Conservation (phyloP, 2,797 vertebrate genomes). For the Esox lucius region DNA sequence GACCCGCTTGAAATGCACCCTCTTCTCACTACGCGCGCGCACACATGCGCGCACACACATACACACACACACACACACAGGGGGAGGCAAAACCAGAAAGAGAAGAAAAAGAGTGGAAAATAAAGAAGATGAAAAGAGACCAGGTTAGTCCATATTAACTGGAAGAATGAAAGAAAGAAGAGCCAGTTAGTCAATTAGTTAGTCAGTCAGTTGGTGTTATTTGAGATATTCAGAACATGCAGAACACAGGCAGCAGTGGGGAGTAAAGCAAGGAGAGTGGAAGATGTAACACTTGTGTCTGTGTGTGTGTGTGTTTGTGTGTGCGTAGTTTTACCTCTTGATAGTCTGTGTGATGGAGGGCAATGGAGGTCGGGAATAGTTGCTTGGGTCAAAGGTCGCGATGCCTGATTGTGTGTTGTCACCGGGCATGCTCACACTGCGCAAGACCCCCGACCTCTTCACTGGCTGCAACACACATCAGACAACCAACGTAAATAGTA, state of each 20-base stretch:
- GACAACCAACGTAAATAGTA: conserved; percentile 13
- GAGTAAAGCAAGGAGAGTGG: neutral
- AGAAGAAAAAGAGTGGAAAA: conserved; percentile 13
- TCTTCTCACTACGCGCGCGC: conserved; percentile 76
- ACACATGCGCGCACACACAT: neutral
- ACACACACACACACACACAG: neutral
- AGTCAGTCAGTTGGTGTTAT: neutral
- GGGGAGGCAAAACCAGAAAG: neutral
- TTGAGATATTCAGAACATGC: neutral
- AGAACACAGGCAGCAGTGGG: conserved; percentile 9
- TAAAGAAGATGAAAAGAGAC: conserved; percentile 24
- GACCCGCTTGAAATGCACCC: conserved; percentile 88
- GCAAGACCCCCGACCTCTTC: conserved; percentile 73
- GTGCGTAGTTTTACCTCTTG: conserved; percentile 78
- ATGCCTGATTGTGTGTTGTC: conserved; percentile 73
- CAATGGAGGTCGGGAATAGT: conserved; percentile 76
- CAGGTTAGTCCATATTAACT: conserved; percentile 32
- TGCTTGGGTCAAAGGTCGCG: conserved; percentile 69
- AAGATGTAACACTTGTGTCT: conserved; percentile 6
- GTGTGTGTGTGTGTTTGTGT: conserved; percentile 19
- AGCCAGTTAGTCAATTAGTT: no score
- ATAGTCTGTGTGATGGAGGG: conserved; percentile 92
- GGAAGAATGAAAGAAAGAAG: conserved; percentile 2
- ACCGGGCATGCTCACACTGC: conserved; percentile 89
- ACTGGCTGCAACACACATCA: conserved; percentile 58